These are phyloP conservation scores for Caenorhabditis sp. DNA, from an alignment of 2,888 invertebrate genomes.

Conservation along the genomic window DNA sequence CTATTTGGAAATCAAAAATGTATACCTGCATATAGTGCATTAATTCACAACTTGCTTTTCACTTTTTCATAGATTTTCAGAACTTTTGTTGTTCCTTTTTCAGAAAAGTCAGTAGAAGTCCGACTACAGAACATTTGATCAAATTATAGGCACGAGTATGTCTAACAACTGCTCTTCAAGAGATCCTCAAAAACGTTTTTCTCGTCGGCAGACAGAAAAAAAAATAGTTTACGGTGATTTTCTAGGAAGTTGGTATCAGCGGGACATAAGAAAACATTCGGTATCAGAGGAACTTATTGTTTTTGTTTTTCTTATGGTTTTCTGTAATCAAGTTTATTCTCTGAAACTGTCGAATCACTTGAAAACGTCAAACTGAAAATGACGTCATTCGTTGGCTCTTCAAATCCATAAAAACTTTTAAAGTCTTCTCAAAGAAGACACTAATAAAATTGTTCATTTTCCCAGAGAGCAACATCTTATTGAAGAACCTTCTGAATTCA, in stretches of 20 bases:
- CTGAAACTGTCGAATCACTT: neutral
- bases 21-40: neutral
- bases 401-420: neutral
- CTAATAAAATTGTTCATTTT: constrained; percentile 2
- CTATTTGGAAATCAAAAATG: constrained; percentile 14
- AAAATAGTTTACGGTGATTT: neutral
- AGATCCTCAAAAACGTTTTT: constrained; percentile 22
- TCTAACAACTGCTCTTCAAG: constrained; percentile 16
- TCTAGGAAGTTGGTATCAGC: neutral
- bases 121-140: constrained; percentile 31
- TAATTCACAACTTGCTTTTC: neutral
- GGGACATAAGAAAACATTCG: no score
- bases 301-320: neutral
- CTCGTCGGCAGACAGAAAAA: neutral
- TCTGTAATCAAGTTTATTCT: neutral
- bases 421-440: neutral
- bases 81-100: neutral
- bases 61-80: neutral
- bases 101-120: neutral
- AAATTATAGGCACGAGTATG: constrained; percentile 22
- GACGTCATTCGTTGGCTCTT: constrained; percentile 6
- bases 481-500: no score
- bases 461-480: neutral
- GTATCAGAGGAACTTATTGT: neutral
- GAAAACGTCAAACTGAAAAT: constrained; percentile 2